Conservation (phyloP, 2,797 vertebrate species). For the Vipera ursinii region DNA sequence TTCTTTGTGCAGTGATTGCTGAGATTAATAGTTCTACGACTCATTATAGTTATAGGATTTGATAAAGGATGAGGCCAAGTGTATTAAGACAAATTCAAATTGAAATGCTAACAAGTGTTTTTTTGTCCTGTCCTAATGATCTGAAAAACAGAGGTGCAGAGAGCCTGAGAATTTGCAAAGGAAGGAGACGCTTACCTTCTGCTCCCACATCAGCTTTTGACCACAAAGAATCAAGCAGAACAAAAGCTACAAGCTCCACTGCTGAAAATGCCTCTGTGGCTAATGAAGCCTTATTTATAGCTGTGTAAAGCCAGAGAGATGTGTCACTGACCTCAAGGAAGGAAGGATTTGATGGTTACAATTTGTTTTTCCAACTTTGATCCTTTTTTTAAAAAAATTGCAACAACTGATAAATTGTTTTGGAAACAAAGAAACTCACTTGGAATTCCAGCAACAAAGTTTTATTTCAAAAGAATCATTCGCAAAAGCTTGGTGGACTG, state of each 20-base stretch:
- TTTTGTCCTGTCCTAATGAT: slow-evolving; percentile 33
- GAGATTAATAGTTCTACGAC: background rate
- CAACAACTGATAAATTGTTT: slow-evolving; percentile 50
- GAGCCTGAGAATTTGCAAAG: slow-evolving; percentile 27
- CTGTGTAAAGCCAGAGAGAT: slow-evolving; percentile 14
- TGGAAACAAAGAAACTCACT: background rate
- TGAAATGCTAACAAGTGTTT: slow-evolving; percentile 28
- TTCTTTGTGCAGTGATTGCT: background rate
- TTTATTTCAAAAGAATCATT: no score
- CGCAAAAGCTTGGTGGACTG: no score
- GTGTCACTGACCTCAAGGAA: slow-evolving; percentile 18
- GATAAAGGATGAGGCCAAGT: background rate
- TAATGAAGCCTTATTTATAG: slow-evolving; percentile 16
- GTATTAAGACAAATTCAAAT: background rate
- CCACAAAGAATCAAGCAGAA: background rate
- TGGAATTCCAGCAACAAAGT: no score
- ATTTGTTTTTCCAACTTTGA: slow-evolving; percentile 41
- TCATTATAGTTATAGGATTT: background rate
- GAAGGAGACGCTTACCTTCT: background rate
- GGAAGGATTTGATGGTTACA: slow-evolving; percentile 28
- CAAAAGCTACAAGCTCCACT: slow-evolving; percentile 2
- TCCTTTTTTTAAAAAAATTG: slow-evolving; percentile 37
- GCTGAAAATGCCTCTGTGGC: slow-evolving; percentile 14
- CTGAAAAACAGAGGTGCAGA: slow-evolving; percentile 31
- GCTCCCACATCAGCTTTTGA: background rate